These are phyloP conservation scores for Lepus americanus DNA, from an alignment of 2,113 vertebrate species.

Conservation along the genomic window DNA sequence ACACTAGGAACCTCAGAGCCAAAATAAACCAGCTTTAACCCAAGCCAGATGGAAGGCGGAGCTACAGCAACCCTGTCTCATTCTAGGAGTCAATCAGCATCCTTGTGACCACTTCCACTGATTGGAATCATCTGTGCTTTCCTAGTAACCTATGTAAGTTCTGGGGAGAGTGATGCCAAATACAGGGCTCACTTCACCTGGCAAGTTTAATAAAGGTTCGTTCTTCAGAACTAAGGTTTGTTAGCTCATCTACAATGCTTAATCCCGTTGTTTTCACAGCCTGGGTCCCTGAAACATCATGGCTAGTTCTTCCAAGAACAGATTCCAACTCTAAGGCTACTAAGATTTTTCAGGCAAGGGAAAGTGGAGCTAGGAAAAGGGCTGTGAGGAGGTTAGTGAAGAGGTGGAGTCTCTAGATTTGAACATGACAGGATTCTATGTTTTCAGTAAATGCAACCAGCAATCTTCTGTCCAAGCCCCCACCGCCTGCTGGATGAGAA, in stretches of 20 bases:
- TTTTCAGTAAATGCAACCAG: background rate
- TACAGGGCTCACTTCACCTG: background rate
- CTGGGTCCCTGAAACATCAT: background rate
- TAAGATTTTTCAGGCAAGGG: background rate
- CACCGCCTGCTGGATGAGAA: too few species aligned
- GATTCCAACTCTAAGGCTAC: background rate
- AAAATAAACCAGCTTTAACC: constrained; percentile 41
- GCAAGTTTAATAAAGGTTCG: constrained; percentile 9
- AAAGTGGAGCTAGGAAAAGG: background rate
- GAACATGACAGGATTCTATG: background rate
- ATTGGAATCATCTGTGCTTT: constrained; percentile 13
- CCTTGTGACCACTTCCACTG: background rate
- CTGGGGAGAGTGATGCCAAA: background rate
- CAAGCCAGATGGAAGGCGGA: constrained; percentile 20
- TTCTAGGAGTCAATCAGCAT: background rate
- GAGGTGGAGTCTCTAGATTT: background rate
- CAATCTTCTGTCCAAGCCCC: background rate
- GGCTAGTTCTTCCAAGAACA: background rate
- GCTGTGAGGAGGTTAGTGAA: background rate
- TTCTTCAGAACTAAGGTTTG: constrained; percentile 36
- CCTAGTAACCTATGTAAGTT: background rate
- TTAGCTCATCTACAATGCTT: background rate
- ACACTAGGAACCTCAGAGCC: background rate
- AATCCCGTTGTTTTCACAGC: background rate
- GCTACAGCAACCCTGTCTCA: background rate